Percentiles rank a stretch among this genome's conserved stretches.
These are phyloP conservation scores for Cistogaster globosa DNA, from an alignment of 2,888 invertebrate species.

Conservation along the genomic window DNA sequence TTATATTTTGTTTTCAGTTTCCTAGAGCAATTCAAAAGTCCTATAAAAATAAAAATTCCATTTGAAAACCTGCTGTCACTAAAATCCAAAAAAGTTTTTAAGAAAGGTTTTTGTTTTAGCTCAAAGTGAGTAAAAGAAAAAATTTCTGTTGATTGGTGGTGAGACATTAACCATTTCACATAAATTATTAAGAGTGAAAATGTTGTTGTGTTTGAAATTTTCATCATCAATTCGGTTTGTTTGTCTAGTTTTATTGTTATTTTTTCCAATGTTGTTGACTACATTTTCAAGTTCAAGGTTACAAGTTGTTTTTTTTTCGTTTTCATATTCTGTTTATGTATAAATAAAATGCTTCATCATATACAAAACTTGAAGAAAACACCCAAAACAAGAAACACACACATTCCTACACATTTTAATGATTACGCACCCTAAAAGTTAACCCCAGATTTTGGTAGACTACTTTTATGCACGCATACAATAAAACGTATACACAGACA, in stretches of 20 bases:
- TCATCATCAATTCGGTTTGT: slow-evolving; percentile 51
- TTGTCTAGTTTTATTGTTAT: slow-evolving; percentile 68
- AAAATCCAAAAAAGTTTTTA: slow-evolving; percentile 43
- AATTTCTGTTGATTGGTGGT: slow-evolving; percentile 8
- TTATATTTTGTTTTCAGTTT: not conserved
- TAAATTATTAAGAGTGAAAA: not conserved
- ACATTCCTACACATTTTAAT: not conserved
- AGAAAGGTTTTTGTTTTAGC: slow-evolving; percentile 27
- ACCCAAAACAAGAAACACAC: slow-evolving; percentile 17
- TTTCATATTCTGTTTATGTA: slow-evolving; percentile 38
- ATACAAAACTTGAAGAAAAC: slow-evolving; percentile 24
- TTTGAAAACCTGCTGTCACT: slow-evolving; percentile 58
- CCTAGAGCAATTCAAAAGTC: slow-evolving; percentile 18
- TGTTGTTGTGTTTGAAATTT: slow-evolving; percentile 31
- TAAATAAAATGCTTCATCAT: slow-evolving; percentile 1
- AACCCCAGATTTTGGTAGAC: slow-evolving; percentile 33
- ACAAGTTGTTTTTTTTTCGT: slow-evolving; percentile 49
- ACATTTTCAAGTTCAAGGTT: slow-evolving; percentile 81
- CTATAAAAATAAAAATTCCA: slow-evolving; percentile 57
- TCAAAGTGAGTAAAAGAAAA: slow-evolving; percentile 27
- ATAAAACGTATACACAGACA: slow-evolving; percentile 22
- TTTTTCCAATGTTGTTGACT: slow-evolving; percentile 75
- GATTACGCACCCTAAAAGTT: slow-evolving; percentile 44
- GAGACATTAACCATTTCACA: slow-evolving; percentile 44
- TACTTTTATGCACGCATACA: slow-evolving; percentile 34